phyloP scores from a whole-genome alignment of 2,888 invertebrate species.

The Carabus problematicus region DNA sequence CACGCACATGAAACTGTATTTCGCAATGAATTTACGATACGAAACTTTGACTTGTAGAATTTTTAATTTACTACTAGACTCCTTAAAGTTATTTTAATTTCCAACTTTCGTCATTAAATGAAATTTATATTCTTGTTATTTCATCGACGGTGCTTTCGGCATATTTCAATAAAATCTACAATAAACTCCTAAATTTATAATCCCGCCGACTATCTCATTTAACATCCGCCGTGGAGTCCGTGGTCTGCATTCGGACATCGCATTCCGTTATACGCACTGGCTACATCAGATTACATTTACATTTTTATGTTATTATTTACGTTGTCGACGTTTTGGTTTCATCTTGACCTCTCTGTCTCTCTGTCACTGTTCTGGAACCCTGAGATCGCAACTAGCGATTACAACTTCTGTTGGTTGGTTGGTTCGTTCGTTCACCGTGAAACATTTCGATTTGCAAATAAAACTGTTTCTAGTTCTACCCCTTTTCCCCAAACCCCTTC shows the following conservation, averaged over 20 bases:
- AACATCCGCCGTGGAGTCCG: background rate
- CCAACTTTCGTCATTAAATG: too few relatives aligned
- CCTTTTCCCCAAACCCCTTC: too few relatives aligned
- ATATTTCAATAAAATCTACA: conserved; percentile 6
- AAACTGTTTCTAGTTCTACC: conserved; percentile 12
- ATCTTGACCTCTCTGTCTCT: background rate
- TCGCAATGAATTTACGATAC: too few relatives aligned
- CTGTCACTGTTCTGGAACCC: background rate
- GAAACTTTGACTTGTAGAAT: too few relatives aligned
- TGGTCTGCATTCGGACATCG: background rate
- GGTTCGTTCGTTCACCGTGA: background rate
- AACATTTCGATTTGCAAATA: conserved; percentile 21
- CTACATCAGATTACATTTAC: conserved; percentile 30
- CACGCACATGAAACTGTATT: too few relatives aligned
- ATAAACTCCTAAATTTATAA: background rate
- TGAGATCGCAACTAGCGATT: conserved; percentile 15
- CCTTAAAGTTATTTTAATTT: too few relatives aligned
- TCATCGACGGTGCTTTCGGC: background rate
- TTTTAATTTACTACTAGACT: too few relatives aligned
- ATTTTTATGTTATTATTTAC: conserved; percentile 28
- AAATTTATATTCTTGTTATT: too few relatives aligned
- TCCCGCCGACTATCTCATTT: conserved; percentile 7
- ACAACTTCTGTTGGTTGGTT: background rate
- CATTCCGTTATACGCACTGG: background rate
- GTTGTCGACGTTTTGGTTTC: conserved; percentile 1